A percentile compares a stretch with the other conserved stretches of the same genome.
Conservation (phyloP, 2,888 invertebrate genomes). For the Thera britannica region DNA sequence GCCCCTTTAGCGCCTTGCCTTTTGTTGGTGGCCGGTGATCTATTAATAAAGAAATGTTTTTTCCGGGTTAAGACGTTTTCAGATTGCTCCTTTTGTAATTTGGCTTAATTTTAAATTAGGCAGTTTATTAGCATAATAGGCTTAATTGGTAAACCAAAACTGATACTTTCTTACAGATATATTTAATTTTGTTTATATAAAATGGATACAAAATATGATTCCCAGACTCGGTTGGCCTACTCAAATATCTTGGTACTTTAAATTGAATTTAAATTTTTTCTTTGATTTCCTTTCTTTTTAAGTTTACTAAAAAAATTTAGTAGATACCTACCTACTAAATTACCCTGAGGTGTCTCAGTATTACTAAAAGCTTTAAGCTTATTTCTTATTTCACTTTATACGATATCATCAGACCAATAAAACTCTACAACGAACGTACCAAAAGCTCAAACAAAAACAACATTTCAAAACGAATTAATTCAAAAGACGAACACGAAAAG, state of each 20-base stretch:
- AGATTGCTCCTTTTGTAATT: constrained; percentile 39
- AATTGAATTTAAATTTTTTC: too few relatives aligned
- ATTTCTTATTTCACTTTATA: too few relatives aligned
- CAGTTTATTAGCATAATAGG: constrained; percentile 37
- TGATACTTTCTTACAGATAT: too few relatives aligned
- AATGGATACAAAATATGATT: background rate
- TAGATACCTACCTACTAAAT: too few relatives aligned
- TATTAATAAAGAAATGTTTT: constrained; percentile 77
- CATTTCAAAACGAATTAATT: constrained; percentile 32
- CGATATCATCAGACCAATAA: too few relatives aligned
- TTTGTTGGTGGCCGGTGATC: constrained; percentile 77
- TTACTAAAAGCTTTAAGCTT: too few relatives aligned
- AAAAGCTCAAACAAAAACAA: constrained; percentile 23
- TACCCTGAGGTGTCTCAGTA: too few relatives aligned
- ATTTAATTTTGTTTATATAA: constrained; percentile 4
- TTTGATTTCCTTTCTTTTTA: too few relatives aligned
- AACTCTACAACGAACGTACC: background rate
- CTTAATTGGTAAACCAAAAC: background rate
- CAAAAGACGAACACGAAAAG: constrained; percentile 52
- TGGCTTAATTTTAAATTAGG: constrained; percentile 45
- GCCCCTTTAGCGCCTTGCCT: constrained; percentile 75
- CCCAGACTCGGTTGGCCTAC: too few relatives aligned
- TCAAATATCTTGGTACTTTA: too few relatives aligned
- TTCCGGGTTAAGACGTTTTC: constrained; percentile 49
- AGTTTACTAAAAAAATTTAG: too few relatives aligned